Conservation (phyloP, 2,113 vertebrate genomes). For the Chionomys nivalis region DNA sequence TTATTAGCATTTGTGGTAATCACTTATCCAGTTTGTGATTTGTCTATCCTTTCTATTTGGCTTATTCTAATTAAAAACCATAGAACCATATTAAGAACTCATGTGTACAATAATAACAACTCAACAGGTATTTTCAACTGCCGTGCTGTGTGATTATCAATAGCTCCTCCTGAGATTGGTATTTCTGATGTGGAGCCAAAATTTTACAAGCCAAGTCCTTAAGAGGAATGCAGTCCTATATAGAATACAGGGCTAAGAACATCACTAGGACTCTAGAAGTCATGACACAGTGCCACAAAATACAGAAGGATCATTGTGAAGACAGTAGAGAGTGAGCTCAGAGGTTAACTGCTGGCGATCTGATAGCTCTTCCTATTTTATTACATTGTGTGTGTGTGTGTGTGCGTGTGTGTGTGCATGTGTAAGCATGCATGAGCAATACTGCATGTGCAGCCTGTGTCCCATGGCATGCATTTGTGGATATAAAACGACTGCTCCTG, state of each 20-base stretch:
- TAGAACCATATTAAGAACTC: background rate
- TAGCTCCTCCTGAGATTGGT: background rate
- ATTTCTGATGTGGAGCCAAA: background rate
- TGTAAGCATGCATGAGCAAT: background rate
- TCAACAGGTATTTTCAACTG: background rate
- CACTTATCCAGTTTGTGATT: background rate
- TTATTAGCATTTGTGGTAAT: background rate
- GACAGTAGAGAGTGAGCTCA: background rate
- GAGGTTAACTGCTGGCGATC: background rate
- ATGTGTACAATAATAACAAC: background rate
- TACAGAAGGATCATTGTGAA: background rate
- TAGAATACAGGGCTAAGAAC: background rate
- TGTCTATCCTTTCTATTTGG: background rate
- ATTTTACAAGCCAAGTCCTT: background rate
- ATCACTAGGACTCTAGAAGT: background rate
- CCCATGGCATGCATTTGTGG: background rate
- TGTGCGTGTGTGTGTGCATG: background rate
- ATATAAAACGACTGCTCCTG: background rate
- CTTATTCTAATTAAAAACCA: constrained; percentile 10
- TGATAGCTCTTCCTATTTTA: background rate
- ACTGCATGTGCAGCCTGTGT: too few relatives aligned
- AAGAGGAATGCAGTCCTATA: background rate
- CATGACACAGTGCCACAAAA: background rate
- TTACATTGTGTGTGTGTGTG: background rate
- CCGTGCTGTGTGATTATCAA: background rate